Percentiles rank a stretch among this genome's conserved stretches.
Conservation (phyloP, 2,113 vertebrate species). For the Diadophis punctatus region DNA sequence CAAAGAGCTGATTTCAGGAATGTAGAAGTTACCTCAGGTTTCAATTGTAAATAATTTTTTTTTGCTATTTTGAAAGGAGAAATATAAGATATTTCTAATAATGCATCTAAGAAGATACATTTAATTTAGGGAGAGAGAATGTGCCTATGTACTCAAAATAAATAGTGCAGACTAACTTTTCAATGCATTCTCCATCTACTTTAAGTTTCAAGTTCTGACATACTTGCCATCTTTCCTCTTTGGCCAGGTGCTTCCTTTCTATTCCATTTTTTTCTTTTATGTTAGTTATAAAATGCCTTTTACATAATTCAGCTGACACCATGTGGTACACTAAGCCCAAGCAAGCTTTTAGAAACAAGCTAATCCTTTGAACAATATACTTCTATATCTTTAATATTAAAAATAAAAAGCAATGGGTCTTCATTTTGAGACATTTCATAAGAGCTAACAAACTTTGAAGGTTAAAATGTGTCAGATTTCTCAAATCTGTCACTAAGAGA, state of each 20-base stretch:
- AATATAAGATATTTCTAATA: not conserved
- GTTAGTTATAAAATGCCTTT: not conserved
- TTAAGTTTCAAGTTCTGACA: not conserved
- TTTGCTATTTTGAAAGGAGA: not conserved
- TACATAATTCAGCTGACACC: not conserved
- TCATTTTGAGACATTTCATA: not conserved
- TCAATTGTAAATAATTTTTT: not conserved
- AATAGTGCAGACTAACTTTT: not conserved
- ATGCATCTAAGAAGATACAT: not conserved
- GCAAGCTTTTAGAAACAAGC: not conserved
- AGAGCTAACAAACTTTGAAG: not conserved
- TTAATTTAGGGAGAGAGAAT: not conserved
- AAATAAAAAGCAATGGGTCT: not conserved
- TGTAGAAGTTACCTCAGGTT: constrained; percentile 31
- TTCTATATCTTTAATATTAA: not conserved
- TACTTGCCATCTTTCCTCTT: not conserved
- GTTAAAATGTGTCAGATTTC: not conserved
- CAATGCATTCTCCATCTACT: not conserved
- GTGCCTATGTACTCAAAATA: not conserved
- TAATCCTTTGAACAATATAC: not conserved
- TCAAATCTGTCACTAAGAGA: not conserved
- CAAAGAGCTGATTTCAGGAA: constrained; percentile 23
- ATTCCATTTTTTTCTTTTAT: not conserved
- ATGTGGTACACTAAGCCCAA: not conserved
- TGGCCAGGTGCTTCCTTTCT: not conserved